These are phyloP conservation scores for Brevipalpus yothersi DNA, from an alignment of 1,140 invertebrate species.

Conservation along the genomic window DNA sequence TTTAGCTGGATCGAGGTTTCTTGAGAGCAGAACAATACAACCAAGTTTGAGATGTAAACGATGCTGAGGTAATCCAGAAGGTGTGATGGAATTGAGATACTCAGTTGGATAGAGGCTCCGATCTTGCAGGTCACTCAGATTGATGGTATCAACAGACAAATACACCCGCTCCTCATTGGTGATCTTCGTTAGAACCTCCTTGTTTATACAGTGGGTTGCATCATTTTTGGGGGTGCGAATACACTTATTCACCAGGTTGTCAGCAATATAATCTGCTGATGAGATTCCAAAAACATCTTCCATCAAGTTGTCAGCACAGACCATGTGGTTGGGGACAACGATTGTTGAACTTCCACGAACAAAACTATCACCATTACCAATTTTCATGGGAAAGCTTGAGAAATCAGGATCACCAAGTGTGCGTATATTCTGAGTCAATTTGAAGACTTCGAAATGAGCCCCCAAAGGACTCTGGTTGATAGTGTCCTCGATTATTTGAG, in stretches of 20 bases:
- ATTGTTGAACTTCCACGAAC: not conserved
- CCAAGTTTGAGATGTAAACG: constrained; percentile 19
- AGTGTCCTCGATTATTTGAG: constrained; percentile 18
- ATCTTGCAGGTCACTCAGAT: not conserved
- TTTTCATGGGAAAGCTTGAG: not conserved
- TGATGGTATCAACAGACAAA: not conserved
- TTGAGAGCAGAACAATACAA: constrained; percentile 18
- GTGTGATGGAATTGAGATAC: constrained; percentile 13
- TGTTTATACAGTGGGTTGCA: not conserved
- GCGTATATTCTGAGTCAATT: not conserved
- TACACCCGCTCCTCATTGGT: not conserved
- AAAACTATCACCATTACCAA: not conserved
- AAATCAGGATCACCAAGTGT: not conserved
- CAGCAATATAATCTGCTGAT: not conserved
- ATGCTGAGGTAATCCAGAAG: constrained; percentile 20
- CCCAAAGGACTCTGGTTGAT: constrained; percentile 16
- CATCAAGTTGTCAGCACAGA: not conserved
- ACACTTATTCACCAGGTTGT: not conserved
- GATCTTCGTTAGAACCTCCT: not conserved
- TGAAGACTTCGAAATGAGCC: constrained; percentile 5
- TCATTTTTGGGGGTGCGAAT: not conserved
- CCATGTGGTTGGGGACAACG: not conserved
- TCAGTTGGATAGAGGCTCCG: not conserved
- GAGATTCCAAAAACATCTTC: not conserved
- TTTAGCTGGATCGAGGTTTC: constrained; percentile 17